Percentiles rank a stretch among this genome's conserved stretches.
Conservation (phyloP, 2,113 vertebrate species). For the Sceloporus undulatus region DNA sequence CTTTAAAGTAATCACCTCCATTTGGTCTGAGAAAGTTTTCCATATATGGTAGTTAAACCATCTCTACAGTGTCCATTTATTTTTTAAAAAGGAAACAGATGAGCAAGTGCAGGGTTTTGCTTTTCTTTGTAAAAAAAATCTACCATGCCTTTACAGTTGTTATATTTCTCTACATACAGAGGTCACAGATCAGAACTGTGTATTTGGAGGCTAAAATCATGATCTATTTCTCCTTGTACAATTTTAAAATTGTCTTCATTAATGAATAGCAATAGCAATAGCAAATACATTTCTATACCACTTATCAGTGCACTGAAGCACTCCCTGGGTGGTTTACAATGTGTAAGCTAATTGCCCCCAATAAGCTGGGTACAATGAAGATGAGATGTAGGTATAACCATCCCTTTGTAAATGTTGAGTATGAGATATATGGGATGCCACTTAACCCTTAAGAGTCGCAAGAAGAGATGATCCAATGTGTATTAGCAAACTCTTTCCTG, state of each 20-base stretch:
- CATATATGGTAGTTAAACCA: constrained; percentile 36
- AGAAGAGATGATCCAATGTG: no score
- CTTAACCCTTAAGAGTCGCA: no score
- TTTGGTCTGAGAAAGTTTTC: constrained; percentile 18
- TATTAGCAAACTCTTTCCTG: no score
- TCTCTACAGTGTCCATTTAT: constrained; percentile 4
- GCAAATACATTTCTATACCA: no score
- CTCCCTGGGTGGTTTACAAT: no score
- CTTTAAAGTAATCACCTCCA: constrained; percentile 31
- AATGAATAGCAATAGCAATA: no score
- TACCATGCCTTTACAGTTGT: constrained; percentile 23
- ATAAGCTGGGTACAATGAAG: no score
- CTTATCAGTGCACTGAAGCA: no score
- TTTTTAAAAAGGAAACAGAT: constrained; percentile 40
- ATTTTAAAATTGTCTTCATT: constrained; percentile 26
- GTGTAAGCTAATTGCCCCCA: no score
- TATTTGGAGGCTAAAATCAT: constrained; percentile 30
- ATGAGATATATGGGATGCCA: no score
- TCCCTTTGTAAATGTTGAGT: no score
- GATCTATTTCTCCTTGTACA: constrained; percentile 24
- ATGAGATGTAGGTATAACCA: no score
- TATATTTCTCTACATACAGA: constrained; percentile 46
- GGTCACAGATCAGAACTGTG: constrained; percentile 51
- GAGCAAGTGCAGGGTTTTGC: constrained; percentile 28
- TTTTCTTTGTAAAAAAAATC: constrained; percentile 1